phyloP scores from a whole-genome alignment of 2,797 vertebrate species.

The Vultur gryphus region DNA sequence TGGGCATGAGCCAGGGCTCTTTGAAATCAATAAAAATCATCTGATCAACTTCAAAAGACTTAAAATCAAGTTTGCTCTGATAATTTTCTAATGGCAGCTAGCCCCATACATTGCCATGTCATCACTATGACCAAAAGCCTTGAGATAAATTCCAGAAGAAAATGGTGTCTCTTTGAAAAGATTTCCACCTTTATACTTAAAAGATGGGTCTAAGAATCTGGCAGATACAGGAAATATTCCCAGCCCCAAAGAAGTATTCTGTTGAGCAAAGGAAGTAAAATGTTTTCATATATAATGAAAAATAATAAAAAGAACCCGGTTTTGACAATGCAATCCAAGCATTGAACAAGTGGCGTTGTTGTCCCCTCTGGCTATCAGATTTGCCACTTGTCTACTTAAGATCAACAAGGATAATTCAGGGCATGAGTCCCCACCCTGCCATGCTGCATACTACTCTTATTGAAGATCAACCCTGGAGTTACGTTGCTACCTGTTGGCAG shows the following conservation, averaged over 20 bases:
- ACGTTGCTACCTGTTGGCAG: not conserved
- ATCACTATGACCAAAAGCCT: not conserved
- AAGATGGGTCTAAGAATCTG: not conserved
- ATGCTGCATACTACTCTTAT: not conserved
- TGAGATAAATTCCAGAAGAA: not conserved
- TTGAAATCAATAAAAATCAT: not conserved
- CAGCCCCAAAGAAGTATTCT: not conserved
- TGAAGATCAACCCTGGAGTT: not conserved
- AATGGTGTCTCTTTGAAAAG: not conserved
- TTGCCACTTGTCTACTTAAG: not conserved
- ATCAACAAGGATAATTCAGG: not conserved
- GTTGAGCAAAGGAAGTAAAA: not conserved
- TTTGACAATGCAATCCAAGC: not conserved
- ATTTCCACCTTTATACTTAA: not conserved
- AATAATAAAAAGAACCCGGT: not conserved
- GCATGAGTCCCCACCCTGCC: not conserved
- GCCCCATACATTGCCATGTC: not conserved
- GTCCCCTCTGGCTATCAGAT: not conserved
- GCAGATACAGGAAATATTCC: not conserved
- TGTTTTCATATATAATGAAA: not conserved
- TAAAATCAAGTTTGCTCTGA: not conserved
- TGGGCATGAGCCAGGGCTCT: not conserved
- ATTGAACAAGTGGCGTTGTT: not conserved
- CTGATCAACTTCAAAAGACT: not conserved
- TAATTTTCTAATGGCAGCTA: not conserved